Evolutionary conservation across 2,113 vertebrate genomes (phyloP).

Genomic region (Semicossyphus pulcher): DNA sequence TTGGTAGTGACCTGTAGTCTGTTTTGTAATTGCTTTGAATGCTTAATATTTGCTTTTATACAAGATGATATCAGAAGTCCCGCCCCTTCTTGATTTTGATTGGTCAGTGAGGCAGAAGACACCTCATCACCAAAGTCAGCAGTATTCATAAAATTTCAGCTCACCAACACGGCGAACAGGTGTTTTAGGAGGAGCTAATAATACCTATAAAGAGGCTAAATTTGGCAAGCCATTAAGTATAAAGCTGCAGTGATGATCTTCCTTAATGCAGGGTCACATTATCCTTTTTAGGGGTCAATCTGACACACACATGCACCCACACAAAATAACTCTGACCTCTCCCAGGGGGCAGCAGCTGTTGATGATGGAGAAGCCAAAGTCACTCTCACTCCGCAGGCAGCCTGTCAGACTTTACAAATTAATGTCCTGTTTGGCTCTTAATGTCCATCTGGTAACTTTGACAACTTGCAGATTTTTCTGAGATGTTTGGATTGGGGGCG

Average conservation of each 20-base stretch:
- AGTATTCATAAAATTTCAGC: not conserved
- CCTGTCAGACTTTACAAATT: conserved; percentile 29
- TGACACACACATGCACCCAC: conserved; percentile 11
- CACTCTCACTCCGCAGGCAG: conserved; percentile 38
- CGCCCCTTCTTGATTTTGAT: too few relatives aligned
- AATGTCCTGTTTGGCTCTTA: conserved; percentile 19
- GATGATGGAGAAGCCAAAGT: conserved; percentile 50
- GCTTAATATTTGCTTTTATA: too few relatives aligned
- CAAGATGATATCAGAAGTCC: too few relatives aligned
- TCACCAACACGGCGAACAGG: conserved; percentile 9
- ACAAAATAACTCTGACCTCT: conserved; percentile 18
- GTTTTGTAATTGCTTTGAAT: too few relatives aligned
- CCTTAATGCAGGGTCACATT: conserved; percentile 35
- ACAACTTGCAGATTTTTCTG: conserved; percentile 3
- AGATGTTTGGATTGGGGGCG: not conserved
- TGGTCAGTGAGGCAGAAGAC: too few relatives aligned
- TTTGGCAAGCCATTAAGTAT: not conserved
- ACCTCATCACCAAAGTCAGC: too few relatives aligned
- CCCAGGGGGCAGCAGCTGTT: conserved; percentile 59
- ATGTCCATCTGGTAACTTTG: conserved; percentile 11
- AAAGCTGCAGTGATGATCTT: conserved; percentile 26
- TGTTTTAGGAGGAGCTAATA: conserved; percentile 38
- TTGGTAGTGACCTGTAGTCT: too few relatives aligned
- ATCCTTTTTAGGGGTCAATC: conserved; percentile 39
- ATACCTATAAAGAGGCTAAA: not conserved